Conservation (phyloP, 1,140 invertebrate genomes). For the Cyphomyrmex costatus region DNA sequence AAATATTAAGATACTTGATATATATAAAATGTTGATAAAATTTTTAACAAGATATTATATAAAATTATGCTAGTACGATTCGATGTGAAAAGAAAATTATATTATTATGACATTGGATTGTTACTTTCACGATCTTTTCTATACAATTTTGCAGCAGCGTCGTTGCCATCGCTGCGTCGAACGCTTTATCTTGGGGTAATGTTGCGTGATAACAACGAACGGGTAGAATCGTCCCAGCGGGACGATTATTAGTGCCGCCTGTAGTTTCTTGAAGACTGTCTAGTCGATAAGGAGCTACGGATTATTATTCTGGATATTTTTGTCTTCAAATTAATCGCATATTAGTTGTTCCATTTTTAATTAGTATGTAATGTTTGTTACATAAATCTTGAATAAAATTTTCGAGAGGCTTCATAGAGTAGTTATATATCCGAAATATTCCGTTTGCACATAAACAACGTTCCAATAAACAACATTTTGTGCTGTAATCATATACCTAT, state of each 20-base stretch:
- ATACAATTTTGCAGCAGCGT: conserved; percentile 28
- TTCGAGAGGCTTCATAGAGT: background rate
- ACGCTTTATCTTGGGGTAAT: conserved; percentile 80
- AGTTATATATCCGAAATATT: background rate
- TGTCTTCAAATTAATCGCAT: conserved; percentile 13
- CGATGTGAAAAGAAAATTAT: conserved; percentile 38
- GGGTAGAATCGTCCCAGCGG: conserved; percentile 64
- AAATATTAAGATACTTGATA: conserved; percentile 5
- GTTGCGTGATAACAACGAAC: conserved; percentile 79
- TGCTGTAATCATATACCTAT: conserved; percentile 5
- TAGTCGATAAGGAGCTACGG: conserved; percentile 62
- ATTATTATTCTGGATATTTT: conserved; percentile 45
- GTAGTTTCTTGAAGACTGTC: conserved; percentile 54
- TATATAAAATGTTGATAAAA: background rate
- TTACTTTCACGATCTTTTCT: conserved; percentile 24
- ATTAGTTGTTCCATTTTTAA: too few relatives aligned
- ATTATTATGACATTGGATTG: conserved; percentile 40
- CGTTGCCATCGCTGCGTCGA: conserved; percentile 47
- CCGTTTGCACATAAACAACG: background rate
- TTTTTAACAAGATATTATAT: background rate
- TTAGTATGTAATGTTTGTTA: too few relatives aligned
- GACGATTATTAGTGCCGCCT: conserved; percentile 74
- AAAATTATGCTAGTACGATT: conserved; percentile 1
- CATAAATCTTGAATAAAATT: conserved; percentile 1
- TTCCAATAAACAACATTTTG: background rate